Percentiles rank a stretch among this genome's conserved stretches.
Conservation (phyloP, 2,797 vertebrate species). For the Anisognathus igniventris region DNA sequence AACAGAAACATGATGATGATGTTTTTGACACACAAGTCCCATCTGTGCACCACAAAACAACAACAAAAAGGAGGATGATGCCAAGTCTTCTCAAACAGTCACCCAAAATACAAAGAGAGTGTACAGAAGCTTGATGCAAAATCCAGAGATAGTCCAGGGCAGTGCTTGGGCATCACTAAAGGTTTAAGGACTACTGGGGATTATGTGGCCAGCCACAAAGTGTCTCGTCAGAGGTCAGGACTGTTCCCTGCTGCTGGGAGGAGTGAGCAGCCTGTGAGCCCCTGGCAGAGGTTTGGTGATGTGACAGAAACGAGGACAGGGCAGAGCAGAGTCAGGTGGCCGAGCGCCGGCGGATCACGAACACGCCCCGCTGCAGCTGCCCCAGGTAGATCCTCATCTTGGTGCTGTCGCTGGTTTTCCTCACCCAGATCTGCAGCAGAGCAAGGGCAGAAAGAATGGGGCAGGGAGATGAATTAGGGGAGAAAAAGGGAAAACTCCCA, state of each 20-base stretch:
- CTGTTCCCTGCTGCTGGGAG: slow-evolving; percentile 36
- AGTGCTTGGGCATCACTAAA: neutral
- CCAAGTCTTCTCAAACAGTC: slow-evolving; percentile 14
- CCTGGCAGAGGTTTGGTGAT: slow-evolving; percentile 28
- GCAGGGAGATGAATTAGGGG: neutral
- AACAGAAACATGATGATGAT: neutral
- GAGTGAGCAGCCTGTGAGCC: neutral
- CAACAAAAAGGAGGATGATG: neutral
- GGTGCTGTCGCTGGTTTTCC: slow-evolving; percentile 98
- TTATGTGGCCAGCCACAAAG: slow-evolving; percentile 46
- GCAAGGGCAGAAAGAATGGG: neutral
- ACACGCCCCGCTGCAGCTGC: slow-evolving; percentile 96
- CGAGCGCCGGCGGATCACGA: slow-evolving; percentile 93
- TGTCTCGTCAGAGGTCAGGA: slow-evolving; percentile 13
- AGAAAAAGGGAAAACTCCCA: neutral
- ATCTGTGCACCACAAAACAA: neutral
- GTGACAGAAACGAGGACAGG: neutral
- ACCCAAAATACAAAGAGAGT: slow-evolving; percentile 18
- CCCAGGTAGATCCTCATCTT: slow-evolving; percentile 99
- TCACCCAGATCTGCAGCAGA: slow-evolving; percentile 91
- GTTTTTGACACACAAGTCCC: neutral
- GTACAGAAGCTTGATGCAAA: slow-evolving; percentile 1
- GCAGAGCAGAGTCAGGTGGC: slow-evolving; percentile 81
- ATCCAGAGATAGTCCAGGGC: slow-evolving; percentile 37
- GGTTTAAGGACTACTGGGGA: slow-evolving; percentile 37